phyloP scores from a whole-genome alignment of 2,113 vertebrate species.

The Nothoprocta perdicaria region DNA sequence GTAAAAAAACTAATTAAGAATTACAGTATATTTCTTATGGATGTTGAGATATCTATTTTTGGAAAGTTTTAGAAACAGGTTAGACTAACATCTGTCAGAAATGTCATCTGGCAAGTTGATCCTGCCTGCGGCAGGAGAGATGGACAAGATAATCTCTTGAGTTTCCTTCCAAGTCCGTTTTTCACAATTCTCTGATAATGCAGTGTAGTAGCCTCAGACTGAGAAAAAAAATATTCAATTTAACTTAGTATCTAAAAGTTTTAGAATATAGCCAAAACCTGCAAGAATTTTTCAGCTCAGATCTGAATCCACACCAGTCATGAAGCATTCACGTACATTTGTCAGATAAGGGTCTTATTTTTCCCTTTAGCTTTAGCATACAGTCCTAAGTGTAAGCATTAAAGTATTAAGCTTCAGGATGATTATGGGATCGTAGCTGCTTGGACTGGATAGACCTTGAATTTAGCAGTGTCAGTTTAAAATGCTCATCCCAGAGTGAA shows the following conservation, averaged over 20 bases:
- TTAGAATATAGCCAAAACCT: neutral
- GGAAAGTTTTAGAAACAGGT: neutral
- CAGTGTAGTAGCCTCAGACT: neutral
- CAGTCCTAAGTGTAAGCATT: too few species aligned
- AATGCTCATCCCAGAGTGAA: neutral
- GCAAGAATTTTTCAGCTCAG: neutral
- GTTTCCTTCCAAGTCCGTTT: neutral
- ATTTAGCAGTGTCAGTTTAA: neutral
- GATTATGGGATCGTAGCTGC: neutral
- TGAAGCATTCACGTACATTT: rapidly evolving
- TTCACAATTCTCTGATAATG: neutral
- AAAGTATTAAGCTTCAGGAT: neutral
- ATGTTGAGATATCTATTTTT: neutral
- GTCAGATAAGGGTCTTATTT: neutral
- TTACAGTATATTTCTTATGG: neutral
- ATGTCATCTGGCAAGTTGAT: neutral
- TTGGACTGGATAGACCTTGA: neutral
- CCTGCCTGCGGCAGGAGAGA: neutral
- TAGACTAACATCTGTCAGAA: neutral
- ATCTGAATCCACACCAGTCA: neutral
- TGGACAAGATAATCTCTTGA: neutral
- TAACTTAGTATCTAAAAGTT: neutral
- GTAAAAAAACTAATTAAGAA: neutral
- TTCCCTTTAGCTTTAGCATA: neutral
- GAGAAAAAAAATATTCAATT: neutral